Conservation (phyloP, 2,888 invertebrate species). For the Sipha maydis region DNA sequence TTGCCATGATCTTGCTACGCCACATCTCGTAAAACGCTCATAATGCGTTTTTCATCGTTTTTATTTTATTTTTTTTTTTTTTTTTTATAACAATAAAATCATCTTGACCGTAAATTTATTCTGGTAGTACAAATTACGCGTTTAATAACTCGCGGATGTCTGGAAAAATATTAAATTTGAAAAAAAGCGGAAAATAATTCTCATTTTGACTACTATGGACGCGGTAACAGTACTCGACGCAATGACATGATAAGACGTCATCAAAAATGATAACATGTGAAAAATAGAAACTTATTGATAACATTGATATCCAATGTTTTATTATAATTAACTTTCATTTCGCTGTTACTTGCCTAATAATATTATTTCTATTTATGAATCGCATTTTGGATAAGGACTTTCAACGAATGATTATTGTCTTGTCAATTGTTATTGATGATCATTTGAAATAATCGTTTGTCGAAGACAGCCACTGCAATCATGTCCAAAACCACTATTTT, state of each 20-base stretch:
- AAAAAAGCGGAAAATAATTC: background rate
- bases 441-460: too few species aligned
- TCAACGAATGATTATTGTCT: background rate
- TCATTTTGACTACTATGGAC: background rate
- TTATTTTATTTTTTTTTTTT: too few species aligned
- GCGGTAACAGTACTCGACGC: background rate
- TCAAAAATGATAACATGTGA: slow-evolving; percentile 28
- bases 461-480: background rate
- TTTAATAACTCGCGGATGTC: background rate
- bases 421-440: too few species aligned
- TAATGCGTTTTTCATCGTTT: too few species aligned
- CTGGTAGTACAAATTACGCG: too few species aligned
- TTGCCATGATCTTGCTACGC: too few species aligned
- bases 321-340: background rate
- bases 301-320: background rate
- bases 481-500: slow-evolving; percentile 55
- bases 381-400: background rate
- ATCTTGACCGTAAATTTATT: too few species aligned
- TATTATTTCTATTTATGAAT: background rate
- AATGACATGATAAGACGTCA: slow-evolving; percentile 57
- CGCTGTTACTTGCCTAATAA: background rate
- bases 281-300: slow-evolving; percentile 1
- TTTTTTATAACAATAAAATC: too few species aligned
- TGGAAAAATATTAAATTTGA: background rate
- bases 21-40: too few species aligned